Base-by-base conservation (phyloP, 1,140 invertebrate species). In the Battus philenor region DNA sequence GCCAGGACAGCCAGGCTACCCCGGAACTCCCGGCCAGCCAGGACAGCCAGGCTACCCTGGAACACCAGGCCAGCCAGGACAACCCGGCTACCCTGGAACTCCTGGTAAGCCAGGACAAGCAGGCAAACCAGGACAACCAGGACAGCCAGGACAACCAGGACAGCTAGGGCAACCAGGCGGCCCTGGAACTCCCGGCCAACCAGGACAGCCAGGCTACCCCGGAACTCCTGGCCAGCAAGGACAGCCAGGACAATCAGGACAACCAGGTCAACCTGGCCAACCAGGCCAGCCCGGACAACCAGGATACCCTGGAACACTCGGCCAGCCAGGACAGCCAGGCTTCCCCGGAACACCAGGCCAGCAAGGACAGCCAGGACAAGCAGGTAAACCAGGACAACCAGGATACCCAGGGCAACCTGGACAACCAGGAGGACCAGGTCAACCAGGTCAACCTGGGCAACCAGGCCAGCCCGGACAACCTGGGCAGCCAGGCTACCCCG, bases 141-240 rank as follows among this genome's bases (percentile, higher is more conserved):
- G 63, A 13, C 5, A 36, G 2, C 63, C 60, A 16, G 53, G 60
- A 8, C 13, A 38, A 16, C 71, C 63, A 18, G 64, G 59, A 22
- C 39, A 57, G n/a, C 54, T 56, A 49, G 62, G 67, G 11, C 30
- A 46, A 15, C 60, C 65, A 13, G 65, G 57, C 50, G 26, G 38
- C n/a, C 62, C 65, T 31, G 58, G 54, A 9, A 44, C 52, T 2
- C 38, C 47, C n/a, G n/a, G n/a, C 0, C 10, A 43, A 17, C 47
- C 54, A 31, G 34, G 45, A 30, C 27, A 47, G 18, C 43, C 53
- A 18, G 41, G 47, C 6, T 15, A 38, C 6, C 48, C 51, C 39
- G 50, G 54, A 8, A 9, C 24, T 1, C 45, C 50, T 44, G 54
- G 45, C 50, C 38, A 50, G 47, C 56, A 64, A 34, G 50, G 62